A percentile compares a stretch with the other conserved stretches of the same genome.
phyloP scores from a whole-genome alignment of 2,113 vertebrate genomes.

The Ceratotherium simum region DNA sequence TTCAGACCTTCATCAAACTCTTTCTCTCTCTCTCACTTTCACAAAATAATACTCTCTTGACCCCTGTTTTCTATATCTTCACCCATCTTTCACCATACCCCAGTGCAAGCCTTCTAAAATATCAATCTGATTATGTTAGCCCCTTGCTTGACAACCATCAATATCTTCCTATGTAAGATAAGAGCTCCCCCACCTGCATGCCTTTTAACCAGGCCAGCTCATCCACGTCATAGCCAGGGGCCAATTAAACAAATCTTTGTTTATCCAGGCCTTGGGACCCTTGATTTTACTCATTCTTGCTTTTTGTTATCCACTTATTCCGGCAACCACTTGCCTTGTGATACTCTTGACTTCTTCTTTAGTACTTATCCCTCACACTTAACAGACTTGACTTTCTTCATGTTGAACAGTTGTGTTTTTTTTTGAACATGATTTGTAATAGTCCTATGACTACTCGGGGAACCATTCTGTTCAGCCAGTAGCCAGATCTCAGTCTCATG shows the following conservation, averaged over 20 bases:
- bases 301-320: background rate
- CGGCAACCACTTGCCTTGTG: background rate
- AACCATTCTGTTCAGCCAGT: background rate
- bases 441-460: background rate
- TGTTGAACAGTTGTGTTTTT: background rate
- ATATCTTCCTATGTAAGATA: background rate
- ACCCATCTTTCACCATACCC: background rate
- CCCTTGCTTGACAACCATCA: background rate
- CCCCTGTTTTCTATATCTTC: background rate
- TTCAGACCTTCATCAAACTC: background rate
- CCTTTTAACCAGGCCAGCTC: background rate
- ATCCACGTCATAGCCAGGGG: background rate
- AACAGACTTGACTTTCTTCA: background rate
- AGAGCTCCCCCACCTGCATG: background rate
- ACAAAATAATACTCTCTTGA: background rate
- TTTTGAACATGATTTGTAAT: background rate
- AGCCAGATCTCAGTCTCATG: background rate
- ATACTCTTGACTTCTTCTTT: background rate
- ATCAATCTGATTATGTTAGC: background rate
- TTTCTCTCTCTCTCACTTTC: background rate
- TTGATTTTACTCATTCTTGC: background rate
- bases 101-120: background rate
- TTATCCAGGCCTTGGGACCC: background rate
- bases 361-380: background rate
- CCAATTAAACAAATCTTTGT: background rate